Percentiles rank a stretch among this genome's conserved stretches.
These are phyloP conservation scores for Apocheima hispidaria DNA, from an alignment of 2,888 invertebrate species.

Conservation along the genomic window DNA sequence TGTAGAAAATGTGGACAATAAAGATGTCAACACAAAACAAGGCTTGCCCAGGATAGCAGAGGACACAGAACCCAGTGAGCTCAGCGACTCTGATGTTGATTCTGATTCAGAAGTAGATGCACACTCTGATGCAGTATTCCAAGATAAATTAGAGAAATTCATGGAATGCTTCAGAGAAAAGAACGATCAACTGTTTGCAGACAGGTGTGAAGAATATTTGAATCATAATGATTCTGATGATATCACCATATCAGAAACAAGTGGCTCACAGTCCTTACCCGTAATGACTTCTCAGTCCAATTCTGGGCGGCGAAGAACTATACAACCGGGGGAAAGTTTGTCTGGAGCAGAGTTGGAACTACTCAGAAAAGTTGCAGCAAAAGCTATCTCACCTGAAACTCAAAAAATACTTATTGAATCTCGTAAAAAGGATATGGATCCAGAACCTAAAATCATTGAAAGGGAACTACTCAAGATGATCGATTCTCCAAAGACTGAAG, in stretches of 20 bases:
- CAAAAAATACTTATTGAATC: conserved; percentile 85
- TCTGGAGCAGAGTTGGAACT: conserved; percentile 87
- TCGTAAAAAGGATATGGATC: conserved; percentile 83
- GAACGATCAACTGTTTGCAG: conserved; percentile 89
- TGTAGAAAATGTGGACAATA: conserved; percentile 80
- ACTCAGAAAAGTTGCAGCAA: conserved; percentile 86
- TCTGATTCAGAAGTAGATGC: conserved; percentile 85
- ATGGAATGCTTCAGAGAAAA: conserved; percentile 90
- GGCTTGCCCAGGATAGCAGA: conserved; percentile 82
- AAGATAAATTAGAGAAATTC: conserved; percentile 89
- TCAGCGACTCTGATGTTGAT: conserved; percentile 87
- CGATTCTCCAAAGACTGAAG: conserved; percentile 79
- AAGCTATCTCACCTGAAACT: conserved; percentile 83
- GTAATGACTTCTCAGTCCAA: conserved; percentile 81
- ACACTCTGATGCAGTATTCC: conserved; percentile 88
- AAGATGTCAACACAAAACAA: conserved; percentile 74
- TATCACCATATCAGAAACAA: conserved; percentile 81
- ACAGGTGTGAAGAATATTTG: conserved; percentile 87
- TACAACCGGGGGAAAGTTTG: conserved; percentile 87
- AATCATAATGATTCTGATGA: conserved; percentile 83
- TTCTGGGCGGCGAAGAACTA: conserved; percentile 84
- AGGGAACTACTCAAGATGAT: conserved; percentile 84
- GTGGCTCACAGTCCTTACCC: conserved; percentile 80
- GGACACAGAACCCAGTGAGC: conserved; percentile 86
- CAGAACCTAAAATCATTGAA: conserved; percentile 84